phyloP scores from a whole-genome alignment of 2,797 vertebrate species.

The Hoplostethus atlanticus region DNA sequence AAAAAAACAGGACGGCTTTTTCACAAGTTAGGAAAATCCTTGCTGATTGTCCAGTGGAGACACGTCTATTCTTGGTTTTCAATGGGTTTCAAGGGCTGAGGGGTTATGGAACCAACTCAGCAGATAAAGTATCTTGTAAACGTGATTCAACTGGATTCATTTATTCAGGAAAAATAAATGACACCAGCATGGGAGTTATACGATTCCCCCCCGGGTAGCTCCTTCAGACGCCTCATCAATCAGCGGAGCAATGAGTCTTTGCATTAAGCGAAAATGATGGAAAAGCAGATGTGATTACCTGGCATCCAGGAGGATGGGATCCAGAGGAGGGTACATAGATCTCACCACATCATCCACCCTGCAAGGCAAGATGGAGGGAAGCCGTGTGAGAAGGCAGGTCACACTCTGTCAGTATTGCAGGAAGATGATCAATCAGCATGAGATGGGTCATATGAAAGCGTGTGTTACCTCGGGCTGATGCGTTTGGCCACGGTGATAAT shows the following conservation, averaged over 20 bases:
- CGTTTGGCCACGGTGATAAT: slow-evolving; percentile 96
- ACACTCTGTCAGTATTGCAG: background rate
- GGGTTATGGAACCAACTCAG: background rate
- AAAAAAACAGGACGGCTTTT: background rate
- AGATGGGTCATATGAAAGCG: background rate
- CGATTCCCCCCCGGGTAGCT: slow-evolving; percentile 7
- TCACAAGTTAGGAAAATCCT: background rate
- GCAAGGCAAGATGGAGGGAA: background rate
- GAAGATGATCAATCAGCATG: too few species aligned
- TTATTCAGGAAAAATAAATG: background rate
- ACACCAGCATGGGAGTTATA: background rate
- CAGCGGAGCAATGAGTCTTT: background rate
- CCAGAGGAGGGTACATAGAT: slow-evolving; percentile 97
- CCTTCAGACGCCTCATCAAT: slow-evolving; percentile 8
- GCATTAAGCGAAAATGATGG: background rate
- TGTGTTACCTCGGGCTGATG: slow-evolving; percentile 93
- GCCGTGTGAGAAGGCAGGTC: background rate
- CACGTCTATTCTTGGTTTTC: too few species aligned
- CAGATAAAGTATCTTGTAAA: background rate
- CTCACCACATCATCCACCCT: slow-evolving; percentile 97
- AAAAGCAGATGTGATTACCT: slow-evolving; percentile 82
- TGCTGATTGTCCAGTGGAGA: too few species aligned
- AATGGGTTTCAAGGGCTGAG: too few species aligned
- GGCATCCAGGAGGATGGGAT: slow-evolving; percentile 95
- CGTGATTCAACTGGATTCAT: background rate